Conservation (phyloP, 2,888 invertebrate species). For the Heliconius charithonia region DNA sequence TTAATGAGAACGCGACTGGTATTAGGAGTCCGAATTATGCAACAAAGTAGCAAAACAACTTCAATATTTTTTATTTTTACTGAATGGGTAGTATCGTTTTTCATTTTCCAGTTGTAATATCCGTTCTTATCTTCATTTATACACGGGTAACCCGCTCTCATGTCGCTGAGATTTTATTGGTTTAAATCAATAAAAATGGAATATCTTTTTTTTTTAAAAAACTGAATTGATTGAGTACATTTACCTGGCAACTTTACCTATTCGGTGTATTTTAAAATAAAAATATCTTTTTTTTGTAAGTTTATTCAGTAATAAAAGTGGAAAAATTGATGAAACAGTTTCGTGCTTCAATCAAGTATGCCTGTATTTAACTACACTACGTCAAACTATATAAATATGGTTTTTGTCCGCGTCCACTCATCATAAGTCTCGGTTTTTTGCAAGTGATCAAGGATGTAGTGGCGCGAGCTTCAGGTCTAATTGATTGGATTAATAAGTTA, state of each 20-base stretch:
- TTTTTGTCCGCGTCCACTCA: neutral
- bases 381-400: neutral
- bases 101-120: constrained; percentile 12
- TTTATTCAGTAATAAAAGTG: constrained; percentile 6
- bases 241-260: neutral
- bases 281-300: neutral
- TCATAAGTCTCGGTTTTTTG: neutral
- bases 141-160: neutral
- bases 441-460: neutral
- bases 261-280: neutral
- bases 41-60: constrained; percentile 39
- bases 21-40: constrained; percentile 37
- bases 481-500: neutral
- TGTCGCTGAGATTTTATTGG: neutral
- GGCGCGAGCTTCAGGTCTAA: neutral
- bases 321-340: neutral
- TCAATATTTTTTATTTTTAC: constrained; percentile 25
- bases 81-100: constrained; percentile 3
- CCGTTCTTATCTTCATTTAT: constrained; percentile 5
- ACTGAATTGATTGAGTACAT: constrained; percentile 7
- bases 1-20: constrained; percentile 31
- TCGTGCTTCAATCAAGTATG: constrained; percentile 1
- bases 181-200: constrained; percentile 9
- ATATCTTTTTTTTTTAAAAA: neutral
- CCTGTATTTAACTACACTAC: neutral